Conservation (phyloP, 2,888 invertebrate species). For the Eupithecia tripunctaria region DNA sequence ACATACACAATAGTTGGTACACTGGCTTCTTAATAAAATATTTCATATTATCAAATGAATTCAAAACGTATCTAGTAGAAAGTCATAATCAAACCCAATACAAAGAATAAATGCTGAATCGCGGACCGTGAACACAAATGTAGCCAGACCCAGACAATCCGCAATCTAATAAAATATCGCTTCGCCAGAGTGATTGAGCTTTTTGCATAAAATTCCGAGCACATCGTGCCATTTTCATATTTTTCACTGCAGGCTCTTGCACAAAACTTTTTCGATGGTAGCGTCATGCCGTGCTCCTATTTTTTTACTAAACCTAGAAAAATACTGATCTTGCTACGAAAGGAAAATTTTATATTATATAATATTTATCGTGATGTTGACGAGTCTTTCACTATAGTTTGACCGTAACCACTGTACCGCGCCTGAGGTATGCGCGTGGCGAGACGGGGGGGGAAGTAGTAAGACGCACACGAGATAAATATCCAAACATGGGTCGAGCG, state of each 20-base stretch:
- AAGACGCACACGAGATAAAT: too few relatives aligned
- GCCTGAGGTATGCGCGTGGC: too few relatives aligned
- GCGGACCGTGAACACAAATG: not conserved
- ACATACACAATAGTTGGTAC: too few relatives aligned
- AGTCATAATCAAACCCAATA: not conserved
- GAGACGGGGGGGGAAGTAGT: too few relatives aligned
- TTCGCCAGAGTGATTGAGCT: conserved; percentile 28
- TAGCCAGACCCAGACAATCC: conserved; percentile 14
- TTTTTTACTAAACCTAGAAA: not conserved
- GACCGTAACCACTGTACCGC: too few relatives aligned
- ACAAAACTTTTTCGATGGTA: not conserved
- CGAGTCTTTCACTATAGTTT: too few relatives aligned
- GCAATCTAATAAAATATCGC: conserved; percentile 32
- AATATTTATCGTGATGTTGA: too few relatives aligned
- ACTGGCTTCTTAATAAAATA: too few relatives aligned
- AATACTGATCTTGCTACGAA: not conserved
- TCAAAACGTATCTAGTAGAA: not conserved
- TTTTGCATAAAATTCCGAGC: conserved; percentile 32
- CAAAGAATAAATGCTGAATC: not conserved
- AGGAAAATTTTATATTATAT: not conserved
- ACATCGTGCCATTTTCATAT: conserved; percentile 31
- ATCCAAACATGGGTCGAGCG: too few relatives aligned
- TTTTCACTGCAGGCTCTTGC: conserved; percentile 16
- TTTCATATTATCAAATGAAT: not conserved
- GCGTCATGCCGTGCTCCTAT: not conserved